phyloP scores from a whole-genome alignment of 2,888 invertebrate genomes.

The Prosapia bicincta region DNA sequence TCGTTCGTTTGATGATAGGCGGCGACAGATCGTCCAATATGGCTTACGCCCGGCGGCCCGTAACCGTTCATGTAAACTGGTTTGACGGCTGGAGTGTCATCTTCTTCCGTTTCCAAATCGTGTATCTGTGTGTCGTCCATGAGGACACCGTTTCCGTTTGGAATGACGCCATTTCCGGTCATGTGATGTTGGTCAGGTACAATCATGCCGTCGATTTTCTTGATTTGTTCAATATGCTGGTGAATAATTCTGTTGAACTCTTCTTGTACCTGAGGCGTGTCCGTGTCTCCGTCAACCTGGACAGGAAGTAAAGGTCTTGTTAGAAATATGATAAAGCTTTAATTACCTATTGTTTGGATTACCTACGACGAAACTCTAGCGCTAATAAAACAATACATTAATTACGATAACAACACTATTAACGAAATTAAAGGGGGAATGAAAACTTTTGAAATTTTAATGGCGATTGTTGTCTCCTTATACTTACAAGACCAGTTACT shows the following conservation, averaged over 20 bases:
- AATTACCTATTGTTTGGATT: too few relatives aligned
- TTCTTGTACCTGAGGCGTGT: slow-evolving; percentile 69
- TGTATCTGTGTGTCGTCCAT: slow-evolving; percentile 35
- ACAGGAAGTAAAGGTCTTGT: too few relatives aligned
- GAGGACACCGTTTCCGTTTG: slow-evolving; percentile 31
- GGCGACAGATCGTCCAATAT: slow-evolving; percentile 33
- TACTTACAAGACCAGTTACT: too few relatives aligned
- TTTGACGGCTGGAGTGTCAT: slow-evolving; percentile 22
- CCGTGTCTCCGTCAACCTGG: slow-evolving; percentile 86
- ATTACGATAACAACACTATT: too few relatives aligned
- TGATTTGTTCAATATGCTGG: slow-evolving; percentile 54
- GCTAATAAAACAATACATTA: too few relatives aligned
- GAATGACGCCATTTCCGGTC: background rate
- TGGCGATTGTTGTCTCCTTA: too few relatives aligned
- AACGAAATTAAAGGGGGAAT: too few relatives aligned
- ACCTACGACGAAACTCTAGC: too few relatives aligned
- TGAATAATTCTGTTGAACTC: slow-evolving; percentile 70
- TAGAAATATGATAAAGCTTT: too few relatives aligned
- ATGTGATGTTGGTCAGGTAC: slow-evolving; percentile 29
- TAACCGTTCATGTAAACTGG: slow-evolving; percentile 31
- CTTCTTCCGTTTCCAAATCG: slow-evolving; percentile 39
- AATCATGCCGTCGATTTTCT: slow-evolving; percentile 34
- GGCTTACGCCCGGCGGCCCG: slow-evolving; percentile 29
- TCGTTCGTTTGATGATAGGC: slow-evolving; percentile 29
- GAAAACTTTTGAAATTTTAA: too few relatives aligned